These are phyloP conservation scores for Macrocentrus cingulum DNA, from an alignment of 1,140 invertebrate species.

Conservation along the genomic window DNA sequence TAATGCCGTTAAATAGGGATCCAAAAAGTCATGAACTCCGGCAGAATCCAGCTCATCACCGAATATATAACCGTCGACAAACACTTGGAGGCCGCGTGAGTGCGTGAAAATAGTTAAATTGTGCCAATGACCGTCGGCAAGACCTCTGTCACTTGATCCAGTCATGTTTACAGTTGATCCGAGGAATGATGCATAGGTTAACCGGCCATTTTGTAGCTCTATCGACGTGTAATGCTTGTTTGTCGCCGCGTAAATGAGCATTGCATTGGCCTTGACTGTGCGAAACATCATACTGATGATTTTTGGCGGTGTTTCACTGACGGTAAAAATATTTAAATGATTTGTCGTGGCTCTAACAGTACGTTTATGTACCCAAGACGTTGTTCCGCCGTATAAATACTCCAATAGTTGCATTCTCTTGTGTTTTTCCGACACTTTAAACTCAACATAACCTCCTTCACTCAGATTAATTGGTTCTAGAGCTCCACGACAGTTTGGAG, in stretches of 20 bases:
- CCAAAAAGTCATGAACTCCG: conserved; percentile 87
- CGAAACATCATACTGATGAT: conserved; percentile 79
- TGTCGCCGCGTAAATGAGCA: conserved; percentile 80
- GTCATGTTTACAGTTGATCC: conserved; percentile 82
- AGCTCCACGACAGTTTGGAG: conserved; percentile 77
- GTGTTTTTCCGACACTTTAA: conserved; percentile 80
- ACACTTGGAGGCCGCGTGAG: conserved; percentile 69
- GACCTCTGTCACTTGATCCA: conserved; percentile 56
- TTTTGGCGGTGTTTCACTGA: conserved; percentile 62
- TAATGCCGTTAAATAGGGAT: conserved; percentile 81
- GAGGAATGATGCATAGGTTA: conserved; percentile 76
- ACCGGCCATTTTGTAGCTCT: conserved; percentile 68
- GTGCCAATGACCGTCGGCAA: conserved; percentile 85
- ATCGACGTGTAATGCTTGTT: conserved; percentile 86
- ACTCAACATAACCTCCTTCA: conserved; percentile 77
- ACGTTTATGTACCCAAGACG: conserved; percentile 65
- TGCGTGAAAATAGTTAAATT: conserved; percentile 74
- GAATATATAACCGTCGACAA: conserved; percentile 69
- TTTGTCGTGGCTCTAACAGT: conserved; percentile 40
- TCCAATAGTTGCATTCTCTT: conserved; percentile 81
- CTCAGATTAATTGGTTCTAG: conserved; percentile 78
- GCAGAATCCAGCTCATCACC: conserved; percentile 83
- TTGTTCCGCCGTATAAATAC: conserved; percentile 72
- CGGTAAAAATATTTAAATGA: conserved; percentile 30
- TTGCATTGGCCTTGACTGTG: conserved; percentile 73